Percentiles rank a stretch among this genome's conserved stretches.
Evolutionary conservation across 1,140 invertebrate species (phyloP).

Genomic region (Trichomalopsis sarcophagae): DNA sequence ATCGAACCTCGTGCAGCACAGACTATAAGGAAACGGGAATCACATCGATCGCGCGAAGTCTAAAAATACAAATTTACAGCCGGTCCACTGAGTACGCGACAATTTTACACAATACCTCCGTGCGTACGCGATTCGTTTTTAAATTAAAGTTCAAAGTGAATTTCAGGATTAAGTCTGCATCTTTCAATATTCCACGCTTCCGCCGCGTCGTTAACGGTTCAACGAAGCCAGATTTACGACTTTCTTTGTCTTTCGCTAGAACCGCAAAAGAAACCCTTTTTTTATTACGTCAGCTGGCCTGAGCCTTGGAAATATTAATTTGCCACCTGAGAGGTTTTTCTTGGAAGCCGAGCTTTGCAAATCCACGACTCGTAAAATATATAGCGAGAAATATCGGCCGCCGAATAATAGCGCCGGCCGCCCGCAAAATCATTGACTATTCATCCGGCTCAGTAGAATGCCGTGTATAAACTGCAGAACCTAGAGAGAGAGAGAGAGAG

Average conservation of each 20-base stretch:
- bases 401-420: background rate
- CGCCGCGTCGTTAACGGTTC: background rate
- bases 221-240: conserved; percentile 26
- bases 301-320: conserved; percentile 36
- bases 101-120: background rate
- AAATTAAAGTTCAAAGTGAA: conserved; percentile 26
- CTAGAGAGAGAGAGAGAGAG: background rate
- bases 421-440: conserved; percentile 29
- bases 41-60: background rate
- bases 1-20: background rate
- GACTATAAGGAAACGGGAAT: background rate
- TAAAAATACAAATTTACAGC: conserved; percentile 29
- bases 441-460: conserved; percentile 2
- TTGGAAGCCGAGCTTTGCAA: background rate
- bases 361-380: conserved; percentile 4
- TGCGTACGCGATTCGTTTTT: conserved; percentile 1
- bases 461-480: conserved; percentile 10
- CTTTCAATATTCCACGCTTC: background rate
- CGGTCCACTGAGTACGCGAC: background rate
- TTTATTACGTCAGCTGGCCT: background rate
- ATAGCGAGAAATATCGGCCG: background rate
- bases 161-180: conserved; percentile 18
- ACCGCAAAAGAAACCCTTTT: background rate
- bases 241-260: conserved; percentile 19
- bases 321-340: conserved; percentile 9